Evolutionary conservation across 2,797 vertebrate species (phyloP), one percentile per base, ranked within the genome.

Genomic region (Microctenopoma stevenorrisi): DNA sequence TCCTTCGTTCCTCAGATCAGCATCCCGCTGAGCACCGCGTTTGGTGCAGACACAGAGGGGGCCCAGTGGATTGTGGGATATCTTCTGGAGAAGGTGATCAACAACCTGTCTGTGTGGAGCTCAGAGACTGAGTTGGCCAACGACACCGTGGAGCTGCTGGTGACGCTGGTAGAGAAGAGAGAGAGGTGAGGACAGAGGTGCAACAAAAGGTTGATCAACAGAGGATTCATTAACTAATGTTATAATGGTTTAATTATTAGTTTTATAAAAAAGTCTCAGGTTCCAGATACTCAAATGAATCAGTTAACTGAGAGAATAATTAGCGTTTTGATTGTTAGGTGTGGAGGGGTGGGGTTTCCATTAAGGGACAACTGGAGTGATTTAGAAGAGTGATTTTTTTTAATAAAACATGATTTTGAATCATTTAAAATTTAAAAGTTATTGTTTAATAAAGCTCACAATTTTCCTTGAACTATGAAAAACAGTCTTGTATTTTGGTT

Each of bases 41-140:
- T 99, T 83, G 98, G 98, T 54, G 93, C 95, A 2, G 98, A 99
- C 90, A 99, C 98, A 0, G 98, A 99, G 90, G 98, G 97, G 30
- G 96, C 98, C 79, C 96, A 96, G 91, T 99, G 98, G 98, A 96
- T 99, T 91, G 95, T 99, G 88, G 97, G 97, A 89, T 99, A 99
- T 88, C 96, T 99, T 61, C 94, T 99, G 92, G 96, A 99, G 91
- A 99, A 99, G 89, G 98, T 99, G 82, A 98, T 99, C 90, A 98
- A 96, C 91, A 99, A 99, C 88, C 94, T 99, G 76, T 96, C 97
- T 0, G 98, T 98, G 78, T 99, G 98, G 97, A 99, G 97, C 91
- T 97, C 97, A 7, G 98, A 99, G 91, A 92, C 96, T 1, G 98
- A 98, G 78, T 94, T 99, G 70, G 96, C 98, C 33, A 98, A 95